These are phyloP conservation scores for Eurytemora carolleeae DNA, from an alignment of 1,140 invertebrate genomes.

Conservation along the genomic window DNA sequence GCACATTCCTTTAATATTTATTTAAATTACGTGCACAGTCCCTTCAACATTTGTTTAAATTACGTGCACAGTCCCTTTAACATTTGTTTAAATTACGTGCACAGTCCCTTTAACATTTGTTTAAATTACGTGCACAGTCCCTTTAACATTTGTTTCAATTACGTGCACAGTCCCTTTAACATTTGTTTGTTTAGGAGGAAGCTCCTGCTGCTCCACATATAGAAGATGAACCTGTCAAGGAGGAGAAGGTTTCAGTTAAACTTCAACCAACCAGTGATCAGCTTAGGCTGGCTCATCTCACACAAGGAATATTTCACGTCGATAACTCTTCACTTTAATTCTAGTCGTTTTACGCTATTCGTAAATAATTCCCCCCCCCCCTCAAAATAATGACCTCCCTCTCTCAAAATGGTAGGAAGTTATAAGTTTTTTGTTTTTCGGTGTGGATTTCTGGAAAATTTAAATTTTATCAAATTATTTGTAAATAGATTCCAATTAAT, in stretches of 20 bases:
- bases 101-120: neutral
- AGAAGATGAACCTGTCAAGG: neutral
- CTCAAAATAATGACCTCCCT: no score
- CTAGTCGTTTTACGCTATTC: no score
- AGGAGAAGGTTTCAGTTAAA: neutral
- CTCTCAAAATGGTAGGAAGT: no score
- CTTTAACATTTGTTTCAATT: neutral
- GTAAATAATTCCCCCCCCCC: no score
- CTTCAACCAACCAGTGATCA: slow-evolving; percentile 12
- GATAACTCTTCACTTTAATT: no score
- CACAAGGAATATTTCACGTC: no score
- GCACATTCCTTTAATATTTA: no score
- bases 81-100: neutral
- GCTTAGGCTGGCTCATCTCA: slow-evolving; percentile 13
- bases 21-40: no score
- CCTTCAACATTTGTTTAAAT: neutral
- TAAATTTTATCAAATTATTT: no score
- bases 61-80: neutral
- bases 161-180: neutral
- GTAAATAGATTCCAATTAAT: no score
- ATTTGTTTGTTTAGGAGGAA: neutral
- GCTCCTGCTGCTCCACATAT: neutral
- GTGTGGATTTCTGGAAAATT: no score
- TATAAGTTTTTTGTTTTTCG: no score
- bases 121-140: neutral